Conservation (phyloP, 2,113 vertebrate species). For the Charadrius vociferus region DNA sequence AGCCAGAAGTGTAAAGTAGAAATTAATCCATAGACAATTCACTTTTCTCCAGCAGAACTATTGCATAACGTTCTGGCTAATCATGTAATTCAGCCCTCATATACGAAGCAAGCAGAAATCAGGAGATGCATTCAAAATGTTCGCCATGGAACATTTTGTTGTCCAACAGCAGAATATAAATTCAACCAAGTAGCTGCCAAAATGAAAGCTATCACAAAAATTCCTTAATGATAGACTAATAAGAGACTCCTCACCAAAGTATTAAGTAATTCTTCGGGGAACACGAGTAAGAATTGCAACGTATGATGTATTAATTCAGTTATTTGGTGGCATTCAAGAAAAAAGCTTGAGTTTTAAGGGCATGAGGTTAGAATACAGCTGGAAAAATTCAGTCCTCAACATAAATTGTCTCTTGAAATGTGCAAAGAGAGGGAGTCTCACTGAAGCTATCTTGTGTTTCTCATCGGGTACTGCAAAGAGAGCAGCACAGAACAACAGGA, state of each 20-base stretch:
- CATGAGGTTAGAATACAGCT: neutral
- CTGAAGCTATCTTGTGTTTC: neutral
- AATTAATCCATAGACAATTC: neutral
- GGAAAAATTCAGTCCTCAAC: neutral
- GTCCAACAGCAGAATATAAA: neutral
- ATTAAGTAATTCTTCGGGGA: slow-evolving; percentile 46
- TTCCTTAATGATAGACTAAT: slow-evolving; percentile 36
- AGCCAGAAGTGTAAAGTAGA: neutral
- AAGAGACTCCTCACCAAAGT: neutral
- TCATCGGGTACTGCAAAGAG: neutral
- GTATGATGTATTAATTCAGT: neutral
- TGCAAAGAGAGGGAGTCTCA: neutral
- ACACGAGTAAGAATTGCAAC: neutral
- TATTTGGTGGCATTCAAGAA: neutral
- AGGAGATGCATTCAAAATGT: neutral
- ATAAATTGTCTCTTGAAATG: neutral
- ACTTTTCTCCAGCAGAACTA: neutral
- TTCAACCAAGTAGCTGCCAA: neutral
- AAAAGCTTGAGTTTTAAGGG: neutral
- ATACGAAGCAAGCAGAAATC: neutral
- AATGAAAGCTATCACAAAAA: slow-evolving; percentile 16
- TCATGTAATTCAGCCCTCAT: neutral
- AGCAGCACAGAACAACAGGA: neutral
- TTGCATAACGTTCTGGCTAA: neutral
- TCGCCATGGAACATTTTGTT: neutral